Evolutionary conservation across 2,888 invertebrate species (phyloP).

Genomic region (Conchocele bisecta): DNA sequence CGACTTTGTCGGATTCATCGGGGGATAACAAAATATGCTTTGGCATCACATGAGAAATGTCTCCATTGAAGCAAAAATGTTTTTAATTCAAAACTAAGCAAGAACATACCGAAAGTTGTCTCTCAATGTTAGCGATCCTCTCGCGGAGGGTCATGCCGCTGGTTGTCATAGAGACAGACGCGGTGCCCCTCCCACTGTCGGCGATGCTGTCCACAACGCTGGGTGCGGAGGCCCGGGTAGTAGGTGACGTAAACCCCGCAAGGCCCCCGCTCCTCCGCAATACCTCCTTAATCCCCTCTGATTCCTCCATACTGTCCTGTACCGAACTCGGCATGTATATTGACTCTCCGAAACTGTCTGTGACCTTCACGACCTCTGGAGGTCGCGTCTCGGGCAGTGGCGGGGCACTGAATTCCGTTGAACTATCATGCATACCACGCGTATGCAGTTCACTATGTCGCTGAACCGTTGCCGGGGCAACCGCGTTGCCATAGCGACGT

Average conservation of each 20-base stretch:
- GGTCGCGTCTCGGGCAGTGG: conserved; percentile 54
- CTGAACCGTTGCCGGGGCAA: conserved; percentile 49
- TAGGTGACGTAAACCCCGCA: conserved; percentile 9
- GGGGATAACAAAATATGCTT: too few species aligned
- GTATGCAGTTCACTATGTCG: conserved; percentile 15
- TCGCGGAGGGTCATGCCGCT: conserved; percentile 62
- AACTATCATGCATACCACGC: conserved; percentile 15
- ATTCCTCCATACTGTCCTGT: conserved; percentile 42
- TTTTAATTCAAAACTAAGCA: neutral
- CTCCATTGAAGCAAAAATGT: neutral
- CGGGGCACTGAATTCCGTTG: conserved; percentile 33
- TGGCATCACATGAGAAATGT: too few species aligned
- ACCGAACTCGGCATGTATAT: conserved; percentile 36
- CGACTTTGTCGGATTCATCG: too few species aligned
- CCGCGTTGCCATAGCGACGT: conserved; percentile 52
- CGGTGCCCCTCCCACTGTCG: conserved; percentile 68
- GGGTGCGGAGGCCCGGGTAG: conserved; percentile 14
- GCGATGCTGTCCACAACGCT: conserved; percentile 59
- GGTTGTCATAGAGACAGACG: conserved; percentile 52
- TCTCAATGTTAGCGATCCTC: conserved; percentile 72
- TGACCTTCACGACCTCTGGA: conserved; percentile 34
- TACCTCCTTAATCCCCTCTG: conserved; percentile 53
- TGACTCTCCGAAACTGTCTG: conserved; percentile 57
- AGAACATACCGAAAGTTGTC: conserved; percentile 67
- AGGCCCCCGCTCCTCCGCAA: conserved; percentile 29